A percentile compares a stretch with the other conserved stretches of the same genome.
Conservation (phyloP, 2,888 invertebrate genomes). For the Athalia rosae region DNA sequence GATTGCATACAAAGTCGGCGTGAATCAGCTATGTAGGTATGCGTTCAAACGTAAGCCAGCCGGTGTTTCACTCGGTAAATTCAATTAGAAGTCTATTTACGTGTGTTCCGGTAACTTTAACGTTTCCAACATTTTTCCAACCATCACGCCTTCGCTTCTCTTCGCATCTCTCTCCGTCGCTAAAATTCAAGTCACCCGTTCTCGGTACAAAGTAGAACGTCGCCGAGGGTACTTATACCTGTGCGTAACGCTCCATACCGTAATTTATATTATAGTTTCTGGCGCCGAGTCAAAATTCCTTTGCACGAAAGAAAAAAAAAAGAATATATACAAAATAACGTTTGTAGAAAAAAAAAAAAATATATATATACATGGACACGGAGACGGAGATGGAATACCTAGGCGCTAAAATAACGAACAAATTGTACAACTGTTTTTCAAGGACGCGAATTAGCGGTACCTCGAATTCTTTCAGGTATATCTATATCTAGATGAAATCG, state of each 20-base stretch:
- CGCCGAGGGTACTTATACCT: too few relatives aligned
- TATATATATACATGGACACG: too few relatives aligned
- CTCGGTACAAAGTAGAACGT: too few relatives aligned
- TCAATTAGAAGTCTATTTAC: conserved; percentile 30
- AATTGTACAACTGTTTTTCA: too few relatives aligned
- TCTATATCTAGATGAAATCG: too few relatives aligned
- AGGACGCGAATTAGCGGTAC: too few relatives aligned
- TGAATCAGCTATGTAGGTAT: background rate
- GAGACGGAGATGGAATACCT: background rate
- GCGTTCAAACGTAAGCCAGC: background rate
- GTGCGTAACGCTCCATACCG: background rate
- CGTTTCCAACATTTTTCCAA: background rate
- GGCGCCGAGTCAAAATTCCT: conserved; percentile 13
- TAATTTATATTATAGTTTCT: background rate
- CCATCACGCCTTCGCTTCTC: too few relatives aligned
- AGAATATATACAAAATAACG: too few relatives aligned
- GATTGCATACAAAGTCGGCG: background rate
- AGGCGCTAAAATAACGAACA: too few relatives aligned
- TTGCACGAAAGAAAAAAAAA: background rate
- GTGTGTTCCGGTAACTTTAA: background rate
- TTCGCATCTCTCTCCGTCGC: background rate
- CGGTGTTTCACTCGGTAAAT: background rate
- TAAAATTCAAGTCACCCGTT: too few relatives aligned
- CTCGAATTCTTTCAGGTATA: too few relatives aligned
- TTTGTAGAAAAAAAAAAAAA: background rate